Evolutionary conservation across 2,797 vertebrate genomes (phyloP).

Genomic region (Crocodylus rhombifer): DNA sequence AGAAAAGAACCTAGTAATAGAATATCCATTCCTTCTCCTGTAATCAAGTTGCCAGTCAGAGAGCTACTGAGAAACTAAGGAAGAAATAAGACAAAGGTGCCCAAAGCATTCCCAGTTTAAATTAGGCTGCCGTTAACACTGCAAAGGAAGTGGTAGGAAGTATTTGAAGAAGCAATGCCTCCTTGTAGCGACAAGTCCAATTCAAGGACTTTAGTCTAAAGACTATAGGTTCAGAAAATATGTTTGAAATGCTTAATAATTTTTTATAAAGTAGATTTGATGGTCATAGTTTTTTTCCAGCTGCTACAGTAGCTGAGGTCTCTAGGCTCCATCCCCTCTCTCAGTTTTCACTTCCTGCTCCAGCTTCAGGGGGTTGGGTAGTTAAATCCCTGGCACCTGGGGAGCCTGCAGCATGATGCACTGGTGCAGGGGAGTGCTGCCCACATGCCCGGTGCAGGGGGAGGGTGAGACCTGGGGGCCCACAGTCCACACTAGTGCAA

Average conservation of each 20-base stretch:
- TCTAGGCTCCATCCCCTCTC: no score
- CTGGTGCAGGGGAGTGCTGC: no score
- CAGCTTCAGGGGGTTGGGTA: no score
- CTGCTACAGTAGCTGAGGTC: no score
- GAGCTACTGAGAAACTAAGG: not conserved
- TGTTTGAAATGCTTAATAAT: not conserved
- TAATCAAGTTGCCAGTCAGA: not conserved
- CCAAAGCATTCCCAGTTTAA: not conserved
- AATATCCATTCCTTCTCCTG: not conserved
- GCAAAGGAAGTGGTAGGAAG: not conserved
- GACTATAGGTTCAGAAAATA: not conserved
- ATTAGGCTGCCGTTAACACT: not conserved
- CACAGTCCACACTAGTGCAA: no score
- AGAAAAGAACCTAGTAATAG: not conserved
- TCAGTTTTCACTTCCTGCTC: no score
- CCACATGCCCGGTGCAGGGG: no score
- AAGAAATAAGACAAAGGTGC: fast-evolving
- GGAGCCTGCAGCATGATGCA: no score
- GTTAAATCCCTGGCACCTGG: no score
- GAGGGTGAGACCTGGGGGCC: no score
- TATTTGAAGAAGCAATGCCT: not conserved
- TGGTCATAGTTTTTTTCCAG: not conserved
- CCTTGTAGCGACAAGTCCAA: not conserved
- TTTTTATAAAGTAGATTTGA: not conserved
- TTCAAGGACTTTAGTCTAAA: not conserved